These are phyloP conservation scores for Emydoidea blandingii DNA, from an alignment of 2,797 vertebrate species.

Conservation along the genomic window DNA sequence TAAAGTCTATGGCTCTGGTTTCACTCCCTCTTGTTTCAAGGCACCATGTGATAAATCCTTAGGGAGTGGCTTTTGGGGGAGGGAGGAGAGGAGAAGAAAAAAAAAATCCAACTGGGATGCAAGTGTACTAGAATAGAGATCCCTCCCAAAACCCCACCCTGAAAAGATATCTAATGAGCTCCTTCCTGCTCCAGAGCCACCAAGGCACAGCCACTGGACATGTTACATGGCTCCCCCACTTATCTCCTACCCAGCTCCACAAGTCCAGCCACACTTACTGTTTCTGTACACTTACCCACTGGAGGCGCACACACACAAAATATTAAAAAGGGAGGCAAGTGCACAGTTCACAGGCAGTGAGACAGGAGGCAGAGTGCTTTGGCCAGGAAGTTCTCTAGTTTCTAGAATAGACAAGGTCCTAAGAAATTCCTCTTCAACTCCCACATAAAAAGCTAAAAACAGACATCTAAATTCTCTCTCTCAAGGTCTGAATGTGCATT, in stretches of 20 bases:
- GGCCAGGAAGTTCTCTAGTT: not conserved
- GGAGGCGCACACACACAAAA: not conserved
- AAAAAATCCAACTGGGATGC: not conserved
- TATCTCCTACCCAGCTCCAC: not conserved
- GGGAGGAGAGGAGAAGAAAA: not conserved
- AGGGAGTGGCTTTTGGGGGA: not conserved
- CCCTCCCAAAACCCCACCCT: not conserved
- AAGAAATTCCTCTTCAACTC: not conserved
- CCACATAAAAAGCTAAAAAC: not conserved
- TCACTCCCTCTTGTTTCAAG: constrained; percentile 44
- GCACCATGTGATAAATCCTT: constrained; percentile 61
- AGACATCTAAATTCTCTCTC: not conserved
- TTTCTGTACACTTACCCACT: not conserved
- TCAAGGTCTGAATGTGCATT: not conserved
- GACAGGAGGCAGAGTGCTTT: not conserved
- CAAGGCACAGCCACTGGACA: not conserved
- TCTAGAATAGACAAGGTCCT: not conserved
- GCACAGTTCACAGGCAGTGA: not conserved
- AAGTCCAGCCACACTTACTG: not conserved
- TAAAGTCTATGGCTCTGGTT: constrained; percentile 31
- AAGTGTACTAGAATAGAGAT: not conserved
- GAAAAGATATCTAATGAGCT: not conserved
- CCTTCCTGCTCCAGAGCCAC: not conserved
- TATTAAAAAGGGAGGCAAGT: not conserved
- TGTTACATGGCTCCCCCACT: not conserved